These are phyloP conservation scores for Ciconia boyciana DNA, from an alignment of 2,113 vertebrate genomes.

Conservation along the genomic window DNA sequence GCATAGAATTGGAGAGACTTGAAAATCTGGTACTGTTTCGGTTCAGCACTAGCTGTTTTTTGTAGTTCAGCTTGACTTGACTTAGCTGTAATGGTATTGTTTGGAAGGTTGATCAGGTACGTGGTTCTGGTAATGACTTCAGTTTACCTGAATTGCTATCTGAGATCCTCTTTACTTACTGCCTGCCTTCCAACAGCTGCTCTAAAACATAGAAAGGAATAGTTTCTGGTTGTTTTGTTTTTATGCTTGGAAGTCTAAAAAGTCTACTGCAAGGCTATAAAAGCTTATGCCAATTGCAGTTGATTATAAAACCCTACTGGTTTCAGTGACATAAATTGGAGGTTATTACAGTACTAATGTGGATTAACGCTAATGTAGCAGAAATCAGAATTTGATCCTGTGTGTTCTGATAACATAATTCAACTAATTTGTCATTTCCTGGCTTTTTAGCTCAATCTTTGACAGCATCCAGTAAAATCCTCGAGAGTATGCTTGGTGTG, in stretches of 20 bases:
- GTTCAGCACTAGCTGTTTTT: not conserved
- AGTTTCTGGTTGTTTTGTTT: not conserved
- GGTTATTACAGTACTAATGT: not conserved
- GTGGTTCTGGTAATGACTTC: not conserved
- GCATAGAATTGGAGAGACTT: not conserved
- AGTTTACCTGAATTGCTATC: not conserved
- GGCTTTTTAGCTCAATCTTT: not conserved
- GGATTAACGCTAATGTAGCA: not conserved
- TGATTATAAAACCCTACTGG: not conserved
- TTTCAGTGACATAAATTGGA: not conserved
- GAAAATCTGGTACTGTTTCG: not conserved
- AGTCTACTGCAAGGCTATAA: not conserved
- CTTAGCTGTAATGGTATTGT: not conserved
- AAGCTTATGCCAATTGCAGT: not conserved
- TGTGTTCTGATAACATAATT: slow-evolving; percentile 1
- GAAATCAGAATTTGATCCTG: not conserved
- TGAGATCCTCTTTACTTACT: not conserved
- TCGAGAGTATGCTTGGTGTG: not conserved
- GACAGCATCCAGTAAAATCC: not conserved
- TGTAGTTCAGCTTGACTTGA: not conserved
- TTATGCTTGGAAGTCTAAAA: not conserved
- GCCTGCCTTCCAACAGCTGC: not conserved
- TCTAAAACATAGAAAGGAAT: not conserved
- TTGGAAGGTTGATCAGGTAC: not conserved
- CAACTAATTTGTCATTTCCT: slow-evolving; percentile 12